A percentile compares a stretch with the other conserved stretches of the same genome.
Evolutionary conservation across 2,888 invertebrate genomes (phyloP).

Genomic region (Ellobium chinense): DNA sequence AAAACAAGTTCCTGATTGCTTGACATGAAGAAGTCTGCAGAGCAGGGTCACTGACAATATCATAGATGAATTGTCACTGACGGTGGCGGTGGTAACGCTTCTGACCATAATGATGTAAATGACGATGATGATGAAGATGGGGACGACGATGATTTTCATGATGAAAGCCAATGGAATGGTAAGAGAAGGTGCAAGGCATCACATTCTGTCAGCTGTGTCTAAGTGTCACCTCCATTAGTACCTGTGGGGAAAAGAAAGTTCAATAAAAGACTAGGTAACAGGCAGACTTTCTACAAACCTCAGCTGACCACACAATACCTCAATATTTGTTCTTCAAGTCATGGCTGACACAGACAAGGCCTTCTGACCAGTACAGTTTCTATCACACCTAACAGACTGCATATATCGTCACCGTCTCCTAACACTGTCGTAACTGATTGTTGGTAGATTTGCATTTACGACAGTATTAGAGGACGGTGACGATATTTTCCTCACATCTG

Average conservation of each 20-base stretch:
- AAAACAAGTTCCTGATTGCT: constrained; percentile 7
- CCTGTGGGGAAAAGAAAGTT: not conserved
- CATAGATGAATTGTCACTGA: not conserved
- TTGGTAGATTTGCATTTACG: too few relatives aligned
- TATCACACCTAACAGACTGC: too few relatives aligned
- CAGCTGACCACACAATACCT: too few relatives aligned
- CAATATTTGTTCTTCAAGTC: too few relatives aligned
- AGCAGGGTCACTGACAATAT: not conserved
- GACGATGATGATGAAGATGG: not conserved
- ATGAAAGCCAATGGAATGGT: constrained; percentile 29
- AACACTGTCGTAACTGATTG: too few relatives aligned
- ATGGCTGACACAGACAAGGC: too few relatives aligned
- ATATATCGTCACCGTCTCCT: too few relatives aligned
- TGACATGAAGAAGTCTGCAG: not conserved
- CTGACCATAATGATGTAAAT: not conserved
- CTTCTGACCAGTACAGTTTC: too few relatives aligned
- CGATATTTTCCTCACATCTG: too few relatives aligned
- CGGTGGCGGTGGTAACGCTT: constrained; percentile 1
- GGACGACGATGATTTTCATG: not conserved
- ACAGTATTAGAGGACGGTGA: too few relatives aligned
- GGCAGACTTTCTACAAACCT: too few relatives aligned
- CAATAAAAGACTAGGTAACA: too few relatives aligned
- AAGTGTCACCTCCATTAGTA: constrained; percentile 16
- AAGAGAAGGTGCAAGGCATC: constrained; percentile 3
- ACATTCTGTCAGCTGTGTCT: not conserved